Base-by-base conservation (phyloP, 2,113 vertebrate species). In the Pavo muticus region DNA sequence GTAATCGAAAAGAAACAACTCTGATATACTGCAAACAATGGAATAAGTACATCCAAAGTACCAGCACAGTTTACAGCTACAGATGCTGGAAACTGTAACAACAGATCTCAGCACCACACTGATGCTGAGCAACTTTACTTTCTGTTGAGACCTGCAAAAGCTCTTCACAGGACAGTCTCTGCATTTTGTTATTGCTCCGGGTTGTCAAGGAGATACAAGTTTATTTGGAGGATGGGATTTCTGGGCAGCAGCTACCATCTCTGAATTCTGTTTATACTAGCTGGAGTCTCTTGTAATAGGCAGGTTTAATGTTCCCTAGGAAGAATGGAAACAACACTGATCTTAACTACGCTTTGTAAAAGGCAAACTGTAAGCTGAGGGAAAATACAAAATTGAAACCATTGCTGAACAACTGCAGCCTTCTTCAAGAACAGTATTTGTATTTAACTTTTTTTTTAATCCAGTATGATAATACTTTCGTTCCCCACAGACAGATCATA, bases 331-430 rank as follows among this genome's bases (percentile, higher is more conserved):
- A 70, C 63, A 91, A 23, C 23, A 25, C 39, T 90, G 16, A 27
- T 90, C 57, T 80, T 90, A 96, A 93, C 95, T 50, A 92, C 30
- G 48, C 42, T 56, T 88, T 84, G 37, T 54, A 96, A 96, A 94
- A 70, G 94, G 87, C n/a, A 96, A 95, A 80, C 63, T 89, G 17
- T 37, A 84, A 63, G 64, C 57, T 95, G 56, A 88, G 21, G 44
- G 73, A 91, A 93, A 59, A 63, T n/a, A 87, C 39, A 94, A 95
- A 96, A 72, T 64, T 59, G 71, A 93, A 96, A 73, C 69, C 9
- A 69, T 6, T 90, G 21, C 27, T 84, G 37, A 72, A 78, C 14
- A 85, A 82, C 54, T 91, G 74, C 60, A 77, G 39, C 54, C 29
- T 87, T 88, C 70, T 91, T 76, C 85, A 82, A 77, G 20, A 91